Base-by-base conservation (phyloP, 2,888 invertebrate species). In the Lasioglossum oenotherae region DNA sequence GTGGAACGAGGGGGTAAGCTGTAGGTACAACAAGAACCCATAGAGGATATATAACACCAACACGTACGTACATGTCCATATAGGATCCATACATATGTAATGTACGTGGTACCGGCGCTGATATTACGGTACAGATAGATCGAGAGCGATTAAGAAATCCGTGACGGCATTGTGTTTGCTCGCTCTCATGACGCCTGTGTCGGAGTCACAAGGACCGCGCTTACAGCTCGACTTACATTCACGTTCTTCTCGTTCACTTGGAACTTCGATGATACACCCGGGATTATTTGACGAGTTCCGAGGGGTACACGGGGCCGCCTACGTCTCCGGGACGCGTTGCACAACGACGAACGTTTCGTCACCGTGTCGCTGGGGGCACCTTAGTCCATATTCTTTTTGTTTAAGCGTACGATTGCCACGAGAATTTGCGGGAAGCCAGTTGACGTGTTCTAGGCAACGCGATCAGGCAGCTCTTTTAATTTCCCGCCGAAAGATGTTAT, bases 121-220 rank as follows among this genome's bases (percentile, higher is more conserved):
- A 91, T 91, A 92, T 92, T 92, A 91, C 90, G 89, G 91, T 91
- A 91, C 92, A 89, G 94, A 94, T 92, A 93, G 94, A 94, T 94
- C 92, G 93, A 92, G 93, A 94, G 92, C 94, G 94, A 94, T 94
- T 94, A 94, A 94, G 94, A 94, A 94, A 94, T 94, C 93, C 94
- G 93, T 94, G 94, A 94, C 93, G 94, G 91, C 92, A 94, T 94
- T 94, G 94, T 94, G 92, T 93, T 92, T 91, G 89, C 78, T 78
- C 82, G 87, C 85, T 91, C 91, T 89, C 86, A 85, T 87, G 87
- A 91, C 84, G 87, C 82, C 78, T 71, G 69, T 84, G 78, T 80
- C 81, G 76, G 81, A 46, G 57, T 75, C 69, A 60, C 80, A 44
- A 31, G 75, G 75, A 71, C 71, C 79, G 80, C 73, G 72, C 69